These are phyloP conservation scores for Andrena chrysosceles DNA, from an alignment of 2,888 invertebrate species.

Conservation along the genomic window DNA sequence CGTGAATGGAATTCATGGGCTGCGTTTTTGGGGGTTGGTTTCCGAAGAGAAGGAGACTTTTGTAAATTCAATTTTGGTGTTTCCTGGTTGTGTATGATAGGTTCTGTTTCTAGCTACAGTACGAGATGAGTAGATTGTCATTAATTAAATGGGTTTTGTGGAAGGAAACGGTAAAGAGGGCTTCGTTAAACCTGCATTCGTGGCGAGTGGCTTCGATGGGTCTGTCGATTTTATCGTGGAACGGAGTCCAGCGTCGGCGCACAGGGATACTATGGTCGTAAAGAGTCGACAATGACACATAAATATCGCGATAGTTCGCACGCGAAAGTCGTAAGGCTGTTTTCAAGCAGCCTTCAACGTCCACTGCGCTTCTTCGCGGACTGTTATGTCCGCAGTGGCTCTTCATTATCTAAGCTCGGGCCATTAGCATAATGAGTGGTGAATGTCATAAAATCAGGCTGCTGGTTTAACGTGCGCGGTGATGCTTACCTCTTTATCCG, in stretches of 20 bases:
- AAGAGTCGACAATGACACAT: slow-evolving; percentile 44
- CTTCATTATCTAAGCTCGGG: slow-evolving; percentile 48
- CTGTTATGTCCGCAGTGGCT: slow-evolving; percentile 34
- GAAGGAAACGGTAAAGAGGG: not conserved
- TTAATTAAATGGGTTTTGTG: slow-evolving; percentile 23
- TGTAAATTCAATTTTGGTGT: too few relatives aligned
- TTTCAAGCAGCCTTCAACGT: slow-evolving; percentile 32
- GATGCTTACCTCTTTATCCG: slow-evolving; percentile 51
- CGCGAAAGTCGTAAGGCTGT: slow-evolving; percentile 44
- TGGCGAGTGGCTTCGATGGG: slow-evolving; percentile 10
- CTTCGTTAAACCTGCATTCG: slow-evolving; percentile 15
- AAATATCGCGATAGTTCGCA: slow-evolving; percentile 57
- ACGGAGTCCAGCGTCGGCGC: slow-evolving; percentile 16
- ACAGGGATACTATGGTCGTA: slow-evolving; percentile 23
- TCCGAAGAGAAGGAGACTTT: too few relatives aligned
- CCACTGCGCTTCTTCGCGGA: slow-evolving; percentile 1
- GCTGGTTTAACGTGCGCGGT: slow-evolving; percentile 47
- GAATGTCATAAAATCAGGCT: slow-evolving; percentile 56
- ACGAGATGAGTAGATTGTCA: not conserved
- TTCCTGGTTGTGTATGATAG: too few relatives aligned
- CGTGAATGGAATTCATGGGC: too few relatives aligned
- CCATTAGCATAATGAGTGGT: slow-evolving; percentile 54
- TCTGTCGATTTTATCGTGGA: slow-evolving; percentile 31
- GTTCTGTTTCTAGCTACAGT: too few relatives aligned
- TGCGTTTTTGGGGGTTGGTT: too few relatives aligned